Conservation (phyloP, 2,888 invertebrate species). For the Macrosoma leucophasiata region DNA sequence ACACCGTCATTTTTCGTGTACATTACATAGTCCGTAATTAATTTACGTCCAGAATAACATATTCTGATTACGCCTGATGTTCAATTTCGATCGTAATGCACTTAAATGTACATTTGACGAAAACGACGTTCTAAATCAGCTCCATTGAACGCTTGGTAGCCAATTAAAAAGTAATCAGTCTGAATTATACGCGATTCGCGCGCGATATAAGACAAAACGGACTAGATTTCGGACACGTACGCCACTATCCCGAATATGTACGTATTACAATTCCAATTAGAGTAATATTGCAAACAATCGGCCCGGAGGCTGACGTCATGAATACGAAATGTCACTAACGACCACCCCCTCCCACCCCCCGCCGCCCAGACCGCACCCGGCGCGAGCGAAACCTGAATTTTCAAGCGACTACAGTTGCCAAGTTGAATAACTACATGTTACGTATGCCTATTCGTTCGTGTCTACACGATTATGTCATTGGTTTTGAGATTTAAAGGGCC, state of each 20-base stretch:
- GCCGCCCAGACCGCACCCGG: constrained; percentile 26
- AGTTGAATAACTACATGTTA: constrained; percentile 30
- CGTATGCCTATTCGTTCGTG: too few relatives aligned
- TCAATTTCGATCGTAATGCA: too few relatives aligned
- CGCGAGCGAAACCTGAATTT: constrained; percentile 60
- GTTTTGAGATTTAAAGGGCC: too few relatives aligned
- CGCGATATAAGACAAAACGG: constrained; percentile 20
- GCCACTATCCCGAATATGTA: constrained; percentile 49
- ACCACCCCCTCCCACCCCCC: constrained; percentile 39
- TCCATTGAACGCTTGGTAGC: too few relatives aligned
- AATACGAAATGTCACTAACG: constrained; percentile 75
- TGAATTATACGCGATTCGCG: constrained; percentile 6
- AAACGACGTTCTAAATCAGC: too few relatives aligned
- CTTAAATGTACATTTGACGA: too few relatives aligned
- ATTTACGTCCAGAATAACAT: too few relatives aligned
- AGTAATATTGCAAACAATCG: constrained; percentile 76
- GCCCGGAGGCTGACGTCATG: constrained; percentile 69
- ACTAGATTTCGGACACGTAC: constrained; percentile 43
- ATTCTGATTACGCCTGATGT: too few relatives aligned
- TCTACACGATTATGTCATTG: too few relatives aligned
- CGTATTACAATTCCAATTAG: constrained; percentile 74
- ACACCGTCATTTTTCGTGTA: too few relatives aligned
- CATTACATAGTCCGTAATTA: too few relatives aligned
- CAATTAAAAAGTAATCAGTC: constrained; percentile 6
- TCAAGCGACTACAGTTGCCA: constrained; percentile 52